These are phyloP conservation scores for Tragelaphus scriptus DNA, from an alignment of 2,113 vertebrate genomes.

Conservation along the genomic window DNA sequence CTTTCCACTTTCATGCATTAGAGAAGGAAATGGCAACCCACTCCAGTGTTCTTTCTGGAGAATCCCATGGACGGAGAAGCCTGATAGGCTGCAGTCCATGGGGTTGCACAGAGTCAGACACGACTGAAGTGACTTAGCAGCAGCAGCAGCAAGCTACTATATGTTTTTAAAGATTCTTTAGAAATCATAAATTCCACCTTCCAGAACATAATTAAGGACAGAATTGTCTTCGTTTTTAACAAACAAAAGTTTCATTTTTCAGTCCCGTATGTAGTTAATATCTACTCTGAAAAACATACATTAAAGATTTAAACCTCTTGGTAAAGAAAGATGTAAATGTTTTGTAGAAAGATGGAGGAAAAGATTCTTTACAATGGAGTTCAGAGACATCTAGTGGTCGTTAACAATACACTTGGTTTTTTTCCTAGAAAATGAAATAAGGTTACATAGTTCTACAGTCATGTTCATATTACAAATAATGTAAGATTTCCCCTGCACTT, in stretches of 20 bases:
- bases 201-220: conserved; percentile 11
- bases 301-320: conserved; percentile 56
- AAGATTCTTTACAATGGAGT: conserved; percentile 65
- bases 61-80: too few species aligned
- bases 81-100: too few species aligned
- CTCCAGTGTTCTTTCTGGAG: too few species aligned
- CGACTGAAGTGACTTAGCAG: too few species aligned
- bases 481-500: conserved; percentile 27
- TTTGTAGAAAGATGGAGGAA: conserved; percentile 54
- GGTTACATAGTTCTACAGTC: neutral
- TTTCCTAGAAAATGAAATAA: conserved; percentile 19
- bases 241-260: conserved; percentile 25
- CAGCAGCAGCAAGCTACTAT: neutral
- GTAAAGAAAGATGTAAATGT: conserved; percentile 51
- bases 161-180: conserved; percentile 19
- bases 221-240: neutral
- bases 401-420: neutral
- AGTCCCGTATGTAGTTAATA: neutral
- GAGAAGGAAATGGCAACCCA: too few species aligned
- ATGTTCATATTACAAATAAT: neutral
- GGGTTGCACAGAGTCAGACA: too few species aligned
- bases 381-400: conserved; percentile 83
- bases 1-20: too few species aligned
- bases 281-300: conserved; percentile 21
- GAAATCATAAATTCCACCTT: conserved; percentile 52